phyloP scores from a whole-genome alignment of 2,888 invertebrate genomes.

The Hypsopygia costalis region DNA sequence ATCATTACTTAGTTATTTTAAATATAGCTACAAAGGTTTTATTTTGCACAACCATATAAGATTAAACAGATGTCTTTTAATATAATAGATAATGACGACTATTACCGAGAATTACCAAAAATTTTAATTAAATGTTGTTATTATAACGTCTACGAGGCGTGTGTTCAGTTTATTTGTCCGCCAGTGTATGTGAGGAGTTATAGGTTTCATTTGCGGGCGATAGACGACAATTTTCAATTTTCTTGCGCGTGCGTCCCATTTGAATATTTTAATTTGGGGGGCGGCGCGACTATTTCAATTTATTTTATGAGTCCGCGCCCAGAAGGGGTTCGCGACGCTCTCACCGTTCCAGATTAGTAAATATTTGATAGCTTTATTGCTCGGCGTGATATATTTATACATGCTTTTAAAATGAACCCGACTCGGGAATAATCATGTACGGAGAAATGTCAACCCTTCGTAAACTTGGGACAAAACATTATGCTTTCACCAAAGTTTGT shows the following conservation, averaged over 20 bases:
- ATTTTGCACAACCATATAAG: too few species aligned
- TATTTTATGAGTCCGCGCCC: constrained; percentile 77
- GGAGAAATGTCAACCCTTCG: constrained; percentile 9
- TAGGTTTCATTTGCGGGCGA: constrained; percentile 81
- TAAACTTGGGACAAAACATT: neutral
- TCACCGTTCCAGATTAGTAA: constrained; percentile 77
- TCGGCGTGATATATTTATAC: constrained; percentile 71
- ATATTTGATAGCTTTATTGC: constrained; percentile 81
- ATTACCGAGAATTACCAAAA: too few species aligned
- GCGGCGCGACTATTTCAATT: constrained; percentile 81
- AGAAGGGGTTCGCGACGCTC: constrained; percentile 73
- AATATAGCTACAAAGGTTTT: too few species aligned
- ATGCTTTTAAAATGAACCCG: constrained; percentile 59
- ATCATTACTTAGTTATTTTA: too few species aligned
- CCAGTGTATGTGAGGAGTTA: constrained; percentile 71
- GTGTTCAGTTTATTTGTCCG: constrained; percentile 31
- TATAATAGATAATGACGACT: too few species aligned
- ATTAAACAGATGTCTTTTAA: too few species aligned
- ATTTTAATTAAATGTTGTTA: too few species aligned
- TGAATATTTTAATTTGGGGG: constrained; percentile 81
- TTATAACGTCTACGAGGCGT: too few species aligned
- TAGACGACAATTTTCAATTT: constrained; percentile 82
- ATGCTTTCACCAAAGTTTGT: too few species aligned
- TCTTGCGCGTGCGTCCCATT: constrained; percentile 81
- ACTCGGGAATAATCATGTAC: constrained; percentile 22